Evolutionary conservation across 2,113 vertebrate genomes (phyloP).

Genomic region (Syrrhaptes paradoxus): DNA sequence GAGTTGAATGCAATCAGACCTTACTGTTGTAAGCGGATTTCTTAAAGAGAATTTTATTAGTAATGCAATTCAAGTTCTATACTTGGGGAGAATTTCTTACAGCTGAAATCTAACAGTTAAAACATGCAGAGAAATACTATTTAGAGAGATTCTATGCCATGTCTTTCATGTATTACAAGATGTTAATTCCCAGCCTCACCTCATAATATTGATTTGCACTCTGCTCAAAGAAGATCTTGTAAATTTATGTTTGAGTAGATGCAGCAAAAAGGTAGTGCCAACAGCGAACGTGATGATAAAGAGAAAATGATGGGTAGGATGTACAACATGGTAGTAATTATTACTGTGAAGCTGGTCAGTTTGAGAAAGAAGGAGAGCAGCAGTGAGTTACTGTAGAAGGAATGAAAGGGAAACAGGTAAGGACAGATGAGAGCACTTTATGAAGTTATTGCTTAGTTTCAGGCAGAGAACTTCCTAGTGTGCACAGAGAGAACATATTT

Average conservation of each 20-base stretch:
- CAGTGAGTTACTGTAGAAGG: background rate
- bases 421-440: background rate
- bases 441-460: background rate
- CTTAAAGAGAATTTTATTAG: background rate
- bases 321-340: background rate
- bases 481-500: background rate
- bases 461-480: background rate
- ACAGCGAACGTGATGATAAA: background rate
- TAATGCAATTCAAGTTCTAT: background rate
- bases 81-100: background rate
- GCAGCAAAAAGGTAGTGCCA: background rate
- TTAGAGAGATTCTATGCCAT: background rate
- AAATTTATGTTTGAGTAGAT: background rate
- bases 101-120: background rate
- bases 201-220: background rate
- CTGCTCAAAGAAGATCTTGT: background rate
- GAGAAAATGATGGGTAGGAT: background rate
- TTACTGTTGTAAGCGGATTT: background rate
- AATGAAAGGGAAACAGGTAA: background rate
- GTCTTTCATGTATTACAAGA: background rate
- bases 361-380: background rate
- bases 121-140: background rate
- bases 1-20: background rate
- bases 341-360: background rate
- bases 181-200: background rate